Base-by-base conservation (phyloP, 2,113 vertebrate genomes). In the Ctenomys sociabilis region DNA sequence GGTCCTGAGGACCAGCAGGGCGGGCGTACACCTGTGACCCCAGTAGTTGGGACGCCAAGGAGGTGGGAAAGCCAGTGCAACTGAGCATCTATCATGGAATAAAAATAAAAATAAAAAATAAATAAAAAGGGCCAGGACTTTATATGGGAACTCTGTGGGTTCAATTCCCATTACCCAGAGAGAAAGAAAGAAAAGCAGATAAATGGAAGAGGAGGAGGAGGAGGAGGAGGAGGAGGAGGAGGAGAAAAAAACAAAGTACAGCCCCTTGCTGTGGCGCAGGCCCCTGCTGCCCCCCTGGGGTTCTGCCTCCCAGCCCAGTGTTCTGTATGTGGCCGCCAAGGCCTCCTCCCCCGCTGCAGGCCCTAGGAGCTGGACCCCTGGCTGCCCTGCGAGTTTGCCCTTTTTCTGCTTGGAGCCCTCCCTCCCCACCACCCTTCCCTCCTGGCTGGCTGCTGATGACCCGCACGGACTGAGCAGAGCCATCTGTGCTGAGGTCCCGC, bases 331-430 rank as follows among this genome's bases (percentile, higher is more conserved):
- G 54, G 54, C 54, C 12, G 12, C 54, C 14, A 14, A 54, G 12
- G 13, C 1, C 16, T 11, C 73, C 13, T 22, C 11, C 10, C 72
- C 37, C 2, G 37, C 37, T 4, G 72, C 40, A 13, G 72, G 10
- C 24, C 72, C 40, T 4, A 3, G 24, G 24, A 14, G 24, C 73
- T 28, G 40, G 24, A 6, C 40, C 12, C 73, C 11, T 5, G 40
- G 40, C 13, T 0, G 3, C 24, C 49, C 43, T 54, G 14, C 17
- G 0, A 3, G 9, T 16, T 26, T 28, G 83, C 90, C 21, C 40
- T 52, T 37, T 43, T 3, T 1, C 5, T 57, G 22, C 26, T 22
- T 30, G 6, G 1, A 3, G 1, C 1, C 2, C n/a, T 11, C 72
- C 30, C 4, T 4, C 21, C 28, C 37, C n/a, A 35, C 68, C 32